Evolutionary conservation across 2,888 invertebrate genomes (phyloP).

Genomic region (Acronicta alni): DNA sequence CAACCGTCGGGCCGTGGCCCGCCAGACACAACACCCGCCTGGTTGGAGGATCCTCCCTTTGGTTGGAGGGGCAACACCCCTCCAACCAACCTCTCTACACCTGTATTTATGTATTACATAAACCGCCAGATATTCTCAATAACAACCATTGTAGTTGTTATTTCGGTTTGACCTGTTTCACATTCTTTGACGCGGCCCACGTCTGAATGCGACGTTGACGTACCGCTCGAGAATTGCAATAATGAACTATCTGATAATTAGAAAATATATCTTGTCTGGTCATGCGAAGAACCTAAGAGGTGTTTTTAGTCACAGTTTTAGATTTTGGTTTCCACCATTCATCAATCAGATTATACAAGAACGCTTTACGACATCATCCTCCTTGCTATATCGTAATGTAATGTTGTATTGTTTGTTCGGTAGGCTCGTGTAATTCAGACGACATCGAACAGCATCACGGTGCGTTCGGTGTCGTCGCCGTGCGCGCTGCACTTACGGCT

Average conservation of each 20-base stretch:
- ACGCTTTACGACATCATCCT: too few relatives aligned
- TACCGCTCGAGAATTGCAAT: constrained; percentile 19
- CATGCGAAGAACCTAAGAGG: too few relatives aligned
- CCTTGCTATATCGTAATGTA: too few relatives aligned
- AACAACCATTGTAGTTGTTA: constrained; percentile 46
- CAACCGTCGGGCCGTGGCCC: too few relatives aligned
- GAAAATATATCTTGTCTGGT: too few relatives aligned
- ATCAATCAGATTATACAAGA: too few relatives aligned
- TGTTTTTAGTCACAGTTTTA: too few relatives aligned
- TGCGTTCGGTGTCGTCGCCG: constrained; percentile 92
- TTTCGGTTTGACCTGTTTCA: constrained; percentile 63
- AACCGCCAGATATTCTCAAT: constrained; percentile 16
- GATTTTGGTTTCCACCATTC: too few relatives aligned
- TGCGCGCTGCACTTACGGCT: constrained; percentile 92
- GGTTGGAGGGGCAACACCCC: too few relatives aligned
- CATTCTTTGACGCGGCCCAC: constrained; percentile 50
- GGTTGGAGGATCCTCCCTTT: too few relatives aligned
- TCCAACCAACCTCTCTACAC: too few relatives aligned
- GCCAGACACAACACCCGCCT: too few relatives aligned
- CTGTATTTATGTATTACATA: constrained; percentile 19
- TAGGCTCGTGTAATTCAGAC: constrained; percentile 92
- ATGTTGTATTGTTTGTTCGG: constrained; percentile 21
- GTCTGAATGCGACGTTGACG: constrained; percentile 11
- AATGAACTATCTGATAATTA: background rate
- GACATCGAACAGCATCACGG: constrained; percentile 92